These are phyloP conservation scores for Shargacucullia verbasci DNA, from an alignment of 2,888 invertebrate species.

Conservation along the genomic window DNA sequence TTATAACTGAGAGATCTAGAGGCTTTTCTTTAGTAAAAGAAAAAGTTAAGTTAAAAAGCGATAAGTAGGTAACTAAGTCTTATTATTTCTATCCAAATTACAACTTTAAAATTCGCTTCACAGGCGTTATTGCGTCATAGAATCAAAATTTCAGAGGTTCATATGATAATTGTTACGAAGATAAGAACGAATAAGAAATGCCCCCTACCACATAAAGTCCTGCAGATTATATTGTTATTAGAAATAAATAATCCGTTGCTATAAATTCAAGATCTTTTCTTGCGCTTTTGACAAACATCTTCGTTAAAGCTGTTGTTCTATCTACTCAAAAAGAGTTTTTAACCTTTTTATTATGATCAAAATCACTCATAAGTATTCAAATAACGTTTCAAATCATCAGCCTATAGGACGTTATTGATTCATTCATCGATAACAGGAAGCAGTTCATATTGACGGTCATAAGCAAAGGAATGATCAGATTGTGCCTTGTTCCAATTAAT, in stretches of 20 bases:
- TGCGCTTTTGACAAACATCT: background rate
- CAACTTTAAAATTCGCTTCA: no score
- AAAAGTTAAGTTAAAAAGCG: no score
- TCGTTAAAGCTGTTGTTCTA: background rate
- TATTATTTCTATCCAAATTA: no score
- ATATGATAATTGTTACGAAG: background rate
- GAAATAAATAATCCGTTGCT: background rate
- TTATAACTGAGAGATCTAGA: no score
- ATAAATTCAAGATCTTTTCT: background rate
- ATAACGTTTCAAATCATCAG: conserved; percentile 14
- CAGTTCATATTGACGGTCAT: conserved; percentile 14
- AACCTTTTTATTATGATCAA: background rate
- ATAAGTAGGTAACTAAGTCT: no score
- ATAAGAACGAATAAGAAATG: conserved; percentile 12
- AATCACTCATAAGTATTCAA: conserved; percentile 2
- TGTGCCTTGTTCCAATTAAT: conserved; percentile 21
- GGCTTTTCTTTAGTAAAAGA: no score
- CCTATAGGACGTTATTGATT: conserved; percentile 19
- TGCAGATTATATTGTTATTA: conserved; percentile 12
- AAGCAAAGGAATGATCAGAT: conserved; percentile 32
- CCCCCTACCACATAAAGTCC: conserved; percentile 1
- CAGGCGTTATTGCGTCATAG: no score
- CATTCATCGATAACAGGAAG: conserved; percentile 45
- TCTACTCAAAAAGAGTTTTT: background rate
- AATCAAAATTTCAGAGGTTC: no score